Evolutionary conservation across 2,888 invertebrate genomes (phyloP).

Genomic region (Dexiosoma caninum): DNA sequence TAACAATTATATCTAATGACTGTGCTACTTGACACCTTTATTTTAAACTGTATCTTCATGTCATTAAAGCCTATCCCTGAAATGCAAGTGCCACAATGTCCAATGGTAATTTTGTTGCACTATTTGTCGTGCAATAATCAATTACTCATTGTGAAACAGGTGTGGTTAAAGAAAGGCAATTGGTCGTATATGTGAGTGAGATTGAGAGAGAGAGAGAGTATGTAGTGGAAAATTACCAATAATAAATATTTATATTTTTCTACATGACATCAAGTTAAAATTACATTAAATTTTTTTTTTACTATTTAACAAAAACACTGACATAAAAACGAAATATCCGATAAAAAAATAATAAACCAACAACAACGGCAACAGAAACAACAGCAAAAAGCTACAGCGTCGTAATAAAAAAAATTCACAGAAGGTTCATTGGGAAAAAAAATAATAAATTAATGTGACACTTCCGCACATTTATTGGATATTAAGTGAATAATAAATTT

Average conservation of each 20-base stretch:
- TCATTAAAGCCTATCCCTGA: too few relatives aligned
- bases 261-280: constrained; percentile 13
- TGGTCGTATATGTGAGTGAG: too few relatives aligned
- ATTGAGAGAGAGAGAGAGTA: neutral
- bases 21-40: too few relatives aligned
- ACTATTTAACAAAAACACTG: neutral
- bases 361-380: neutral
- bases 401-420: neutral
- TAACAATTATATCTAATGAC: too few relatives aligned
- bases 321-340: constrained; percentile 1
- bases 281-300: neutral
- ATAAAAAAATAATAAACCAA: neutral
- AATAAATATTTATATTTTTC: constrained; percentile 26
- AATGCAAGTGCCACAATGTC: too few relatives aligned
- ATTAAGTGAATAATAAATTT: constrained; percentile 46
- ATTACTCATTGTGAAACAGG: neutral
- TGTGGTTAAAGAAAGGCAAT: neutral
- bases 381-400: neutral
- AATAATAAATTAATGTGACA: constrained; percentile 46
- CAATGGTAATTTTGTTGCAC: neutral
- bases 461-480: constrained; percentile 48
- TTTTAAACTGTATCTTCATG: too few relatives aligned
- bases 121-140: too few relatives aligned
- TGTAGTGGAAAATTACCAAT: constrained; percentile 18
- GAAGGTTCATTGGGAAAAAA: neutral